Conservation (phyloP, 2,113 vertebrate genomes). For the Chascanopsetta lugubris region DNA sequence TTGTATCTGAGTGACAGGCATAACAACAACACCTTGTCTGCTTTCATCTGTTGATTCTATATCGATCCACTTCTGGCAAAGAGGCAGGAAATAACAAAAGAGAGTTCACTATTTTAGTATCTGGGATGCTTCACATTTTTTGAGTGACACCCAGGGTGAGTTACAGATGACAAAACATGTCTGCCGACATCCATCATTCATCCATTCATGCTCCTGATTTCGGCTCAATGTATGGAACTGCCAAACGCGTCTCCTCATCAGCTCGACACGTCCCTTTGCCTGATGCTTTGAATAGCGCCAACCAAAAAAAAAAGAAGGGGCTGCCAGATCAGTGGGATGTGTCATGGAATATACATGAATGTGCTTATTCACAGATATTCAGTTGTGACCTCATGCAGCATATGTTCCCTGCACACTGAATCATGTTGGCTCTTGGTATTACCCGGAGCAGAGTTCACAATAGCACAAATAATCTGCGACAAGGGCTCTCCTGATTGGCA, state of each 20-base stretch:
- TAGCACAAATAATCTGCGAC: slow-evolving; percentile 30
- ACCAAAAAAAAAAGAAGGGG: neutral
- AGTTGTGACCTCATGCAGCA: neutral
- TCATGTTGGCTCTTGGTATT: neutral
- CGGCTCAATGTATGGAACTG: slow-evolving; percentile 18
- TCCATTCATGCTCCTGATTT: slow-evolving; percentile 17
- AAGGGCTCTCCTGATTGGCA: slow-evolving; percentile 46
- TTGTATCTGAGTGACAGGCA: slow-evolving; percentile 53
- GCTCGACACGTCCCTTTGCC: neutral
- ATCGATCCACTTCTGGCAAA: slow-evolving; percentile 34
- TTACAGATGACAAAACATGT: slow-evolving; percentile 40
- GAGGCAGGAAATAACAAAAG: slow-evolving; percentile 21
- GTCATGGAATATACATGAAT: neutral
- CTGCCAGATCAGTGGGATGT: neutral
- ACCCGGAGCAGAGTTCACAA: neutral
- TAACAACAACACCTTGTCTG: slow-evolving; percentile 41
- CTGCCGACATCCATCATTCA: slow-evolving; percentile 28
- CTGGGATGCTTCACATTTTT: slow-evolving; percentile 23
- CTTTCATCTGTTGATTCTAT: slow-evolving; percentile 34
- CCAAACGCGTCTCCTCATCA: neutral
- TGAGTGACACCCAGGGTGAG: slow-evolving; percentile 38
- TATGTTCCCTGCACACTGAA: neutral
- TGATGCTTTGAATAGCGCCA: neutral
- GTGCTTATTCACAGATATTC: neutral
- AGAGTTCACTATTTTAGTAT: slow-evolving; percentile 32